A percentile compares a stretch with the other conserved stretches of the same genome.
Conservation (phyloP, 2,797 vertebrate genomes). For the Thunnus albacares region DNA sequence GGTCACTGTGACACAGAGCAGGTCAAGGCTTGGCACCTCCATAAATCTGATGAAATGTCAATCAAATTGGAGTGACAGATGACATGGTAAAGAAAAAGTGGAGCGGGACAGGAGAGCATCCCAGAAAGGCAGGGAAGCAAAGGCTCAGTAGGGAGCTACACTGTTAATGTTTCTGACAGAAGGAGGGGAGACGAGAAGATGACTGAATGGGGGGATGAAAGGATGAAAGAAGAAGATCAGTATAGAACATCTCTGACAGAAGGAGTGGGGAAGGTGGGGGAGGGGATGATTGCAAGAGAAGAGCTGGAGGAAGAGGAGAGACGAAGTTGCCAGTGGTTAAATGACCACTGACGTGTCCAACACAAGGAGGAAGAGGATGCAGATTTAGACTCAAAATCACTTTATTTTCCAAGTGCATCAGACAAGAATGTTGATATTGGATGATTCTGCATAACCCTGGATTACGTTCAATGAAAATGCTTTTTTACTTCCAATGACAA, state of each 20-base stretch:
- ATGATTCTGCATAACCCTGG: neutral
- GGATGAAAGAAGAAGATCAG: constrained; percentile 42
- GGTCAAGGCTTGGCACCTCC: constrained; percentile 76
- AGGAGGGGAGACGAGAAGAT: constrained; percentile 37
- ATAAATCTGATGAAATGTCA: constrained; percentile 69
- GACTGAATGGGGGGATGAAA: neutral
- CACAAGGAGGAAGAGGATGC: neutral
- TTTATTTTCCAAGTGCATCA: neutral
- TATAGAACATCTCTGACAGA: constrained; percentile 44
- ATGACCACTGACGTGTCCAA: constrained; percentile 18
- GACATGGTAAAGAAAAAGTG: constrained; percentile 32
- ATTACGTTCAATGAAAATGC: neutral
- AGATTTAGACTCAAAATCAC: constrained; percentile 2
- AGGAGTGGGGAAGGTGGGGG: neutral
- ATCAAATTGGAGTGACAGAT: constrained; percentile 52
- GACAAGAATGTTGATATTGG: neutral
- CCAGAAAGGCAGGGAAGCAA: neutral
- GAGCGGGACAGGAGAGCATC: constrained; percentile 17
- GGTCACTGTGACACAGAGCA: constrained; percentile 33
- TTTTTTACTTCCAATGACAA: neutral
- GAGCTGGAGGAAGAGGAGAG: constrained; percentile 1
- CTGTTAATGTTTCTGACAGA: constrained; percentile 61
- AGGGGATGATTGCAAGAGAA: constrained; percentile 7
- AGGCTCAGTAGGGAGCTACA: constrained; percentile 5
- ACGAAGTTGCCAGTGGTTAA: constrained; percentile 21